phyloP scores from a whole-genome alignment of 2,113 vertebrate species.

The Corythaeola cristata region DNA sequence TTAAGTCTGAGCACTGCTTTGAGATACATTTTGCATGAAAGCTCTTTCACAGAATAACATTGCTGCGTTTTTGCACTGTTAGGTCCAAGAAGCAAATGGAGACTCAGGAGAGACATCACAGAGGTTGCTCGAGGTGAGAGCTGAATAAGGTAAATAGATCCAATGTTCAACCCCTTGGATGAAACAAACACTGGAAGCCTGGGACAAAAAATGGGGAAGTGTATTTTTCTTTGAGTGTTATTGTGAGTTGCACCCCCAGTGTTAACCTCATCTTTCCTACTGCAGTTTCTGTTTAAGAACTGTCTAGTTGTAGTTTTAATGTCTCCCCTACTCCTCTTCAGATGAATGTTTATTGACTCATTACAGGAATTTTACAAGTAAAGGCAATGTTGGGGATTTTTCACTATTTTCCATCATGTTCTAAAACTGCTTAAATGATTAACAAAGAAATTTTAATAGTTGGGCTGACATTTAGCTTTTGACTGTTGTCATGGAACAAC shows the following conservation, averaged over 20 bases:
- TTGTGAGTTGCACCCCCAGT: background rate
- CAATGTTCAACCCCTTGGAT: background rate
- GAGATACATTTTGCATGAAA: conserved; percentile 5
- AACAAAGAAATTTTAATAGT: background rate
- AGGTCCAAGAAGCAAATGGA: background rate
- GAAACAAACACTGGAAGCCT: background rate
- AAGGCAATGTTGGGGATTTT: background rate
- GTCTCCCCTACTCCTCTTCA: background rate
- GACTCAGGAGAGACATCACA: background rate
- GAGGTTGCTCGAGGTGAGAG: conserved; percentile 7
- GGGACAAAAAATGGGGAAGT: background rate
- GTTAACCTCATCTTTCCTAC: background rate
- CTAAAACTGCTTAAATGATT: background rate
- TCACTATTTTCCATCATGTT: background rate
- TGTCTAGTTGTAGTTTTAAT: background rate
- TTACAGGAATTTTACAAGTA: background rate
- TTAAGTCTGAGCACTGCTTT: background rate
- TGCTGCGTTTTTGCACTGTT: background rate
- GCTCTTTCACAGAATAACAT: background rate
- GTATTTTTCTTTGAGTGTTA: background rate
- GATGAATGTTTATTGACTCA: background rate
- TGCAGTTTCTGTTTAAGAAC: background rate
- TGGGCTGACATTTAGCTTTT: background rate
- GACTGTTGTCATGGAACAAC: background rate
- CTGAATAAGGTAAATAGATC: background rate